phyloP scores from a whole-genome alignment of 2,113 vertebrate genomes.

The Tragelaphus strepsiceros region DNA sequence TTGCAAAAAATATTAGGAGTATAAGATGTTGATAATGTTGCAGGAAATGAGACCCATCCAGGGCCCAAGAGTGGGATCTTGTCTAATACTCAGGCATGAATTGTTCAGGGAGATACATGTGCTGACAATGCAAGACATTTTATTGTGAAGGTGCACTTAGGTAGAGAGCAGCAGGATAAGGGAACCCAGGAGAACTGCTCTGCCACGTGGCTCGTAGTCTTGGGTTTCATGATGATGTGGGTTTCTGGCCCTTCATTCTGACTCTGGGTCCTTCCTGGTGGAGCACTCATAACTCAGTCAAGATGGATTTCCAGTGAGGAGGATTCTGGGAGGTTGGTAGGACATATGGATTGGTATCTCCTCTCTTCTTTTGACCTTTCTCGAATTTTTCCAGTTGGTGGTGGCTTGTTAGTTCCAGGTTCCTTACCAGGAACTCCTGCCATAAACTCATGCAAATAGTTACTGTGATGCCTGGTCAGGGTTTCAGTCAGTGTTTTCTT shows the following conservation, averaged over 20 bases:
- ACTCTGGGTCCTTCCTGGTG: background rate
- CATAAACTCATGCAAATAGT: background rate
- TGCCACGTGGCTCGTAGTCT: rapidly evolving
- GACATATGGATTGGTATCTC: background rate
- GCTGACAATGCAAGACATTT: background rate
- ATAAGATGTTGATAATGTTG: background rate
- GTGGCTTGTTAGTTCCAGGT: background rate
- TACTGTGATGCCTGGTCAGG: background rate
- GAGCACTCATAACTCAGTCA: background rate
- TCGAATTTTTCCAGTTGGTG: background rate
- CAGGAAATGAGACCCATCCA: no score
- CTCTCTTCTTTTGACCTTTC: background rate
- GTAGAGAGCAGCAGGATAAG: background rate
- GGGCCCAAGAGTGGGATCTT: no score
- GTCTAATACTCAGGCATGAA: background rate
- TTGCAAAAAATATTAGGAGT: background rate
- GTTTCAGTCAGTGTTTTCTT: background rate
- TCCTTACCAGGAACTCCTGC: background rate
- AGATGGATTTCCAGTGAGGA: background rate
- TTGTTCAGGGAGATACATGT: background rate
- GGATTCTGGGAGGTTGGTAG: background rate
- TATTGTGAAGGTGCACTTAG: background rate
- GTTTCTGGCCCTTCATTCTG: background rate
- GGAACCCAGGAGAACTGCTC: background rate
- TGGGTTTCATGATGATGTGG: background rate